These are phyloP conservation scores for Anarhynchus alexandrinus DNA, from an alignment of 2,113 vertebrate genomes.

Conservation along the genomic window DNA sequence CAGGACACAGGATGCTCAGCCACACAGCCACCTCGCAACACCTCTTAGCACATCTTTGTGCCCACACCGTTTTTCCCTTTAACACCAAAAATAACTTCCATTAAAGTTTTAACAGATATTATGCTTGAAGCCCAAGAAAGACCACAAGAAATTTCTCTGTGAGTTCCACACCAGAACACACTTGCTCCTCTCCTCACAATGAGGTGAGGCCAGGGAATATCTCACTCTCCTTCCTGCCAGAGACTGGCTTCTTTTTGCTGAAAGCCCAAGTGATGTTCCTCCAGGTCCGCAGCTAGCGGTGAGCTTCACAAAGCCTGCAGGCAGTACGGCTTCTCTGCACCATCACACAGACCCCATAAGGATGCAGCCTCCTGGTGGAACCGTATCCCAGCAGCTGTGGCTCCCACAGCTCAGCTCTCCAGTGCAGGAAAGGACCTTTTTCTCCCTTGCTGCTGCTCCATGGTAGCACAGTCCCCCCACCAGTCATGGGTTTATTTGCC, in stretches of 20 bases:
- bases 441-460: neutral
- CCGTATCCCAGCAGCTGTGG: neutral
- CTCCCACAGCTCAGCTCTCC: neutral
- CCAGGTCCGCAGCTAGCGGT: neutral
- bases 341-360: fast-evolving
- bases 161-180: neutral
- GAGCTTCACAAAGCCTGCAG: neutral
- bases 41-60: neutral
- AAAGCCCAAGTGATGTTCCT: neutral
- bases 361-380: neutral
- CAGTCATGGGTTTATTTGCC: neutral
- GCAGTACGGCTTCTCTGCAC: neutral
- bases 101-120: neutral
- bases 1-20: neutral
- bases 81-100: neutral
- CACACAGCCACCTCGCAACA: neutral
- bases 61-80: neutral
- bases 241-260: neutral
- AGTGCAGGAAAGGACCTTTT: neutral
- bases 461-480: neutral
- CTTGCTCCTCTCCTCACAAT: neutral
- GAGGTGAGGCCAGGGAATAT: neutral
- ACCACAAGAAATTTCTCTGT: neutral
- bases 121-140: neutral
- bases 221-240: neutral